These are phyloP conservation scores for Neodon shergylaensis DNA, from an alignment of 2,113 vertebrate genomes.

Conservation along the genomic window DNA sequence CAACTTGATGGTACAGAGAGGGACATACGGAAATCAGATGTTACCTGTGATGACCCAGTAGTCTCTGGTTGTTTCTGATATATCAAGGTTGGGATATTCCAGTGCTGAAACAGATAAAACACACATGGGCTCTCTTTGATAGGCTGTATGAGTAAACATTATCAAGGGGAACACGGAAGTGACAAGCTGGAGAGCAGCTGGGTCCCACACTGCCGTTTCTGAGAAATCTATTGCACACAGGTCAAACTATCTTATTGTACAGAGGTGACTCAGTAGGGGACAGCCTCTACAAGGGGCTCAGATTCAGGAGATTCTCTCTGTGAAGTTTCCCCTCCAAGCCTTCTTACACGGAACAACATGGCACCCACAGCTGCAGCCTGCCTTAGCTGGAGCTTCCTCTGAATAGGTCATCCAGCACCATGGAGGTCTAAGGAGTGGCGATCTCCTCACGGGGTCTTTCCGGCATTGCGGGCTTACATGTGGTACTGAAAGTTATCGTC, in stretches of 20 bases:
- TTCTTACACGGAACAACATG: background rate
- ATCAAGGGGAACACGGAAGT: constrained; percentile 5
- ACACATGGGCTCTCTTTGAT: background rate
- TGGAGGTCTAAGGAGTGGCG: background rate
- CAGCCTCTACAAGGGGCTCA: background rate
- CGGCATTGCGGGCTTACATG: constrained; percentile 3
- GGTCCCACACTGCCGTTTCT: constrained; percentile 8
- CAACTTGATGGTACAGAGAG: background rate
- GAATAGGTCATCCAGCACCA: background rate
- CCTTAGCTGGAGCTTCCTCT: background rate
- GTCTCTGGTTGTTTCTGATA: constrained; percentile 93
- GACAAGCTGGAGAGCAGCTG: background rate
- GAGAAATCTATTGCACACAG: background rate
- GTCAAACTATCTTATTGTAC: background rate
- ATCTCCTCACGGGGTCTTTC: constrained; percentile 7
- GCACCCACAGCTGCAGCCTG: rapidly evolving
- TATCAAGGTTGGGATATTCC: constrained; percentile 98
- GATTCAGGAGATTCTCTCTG: constrained; percentile 17
- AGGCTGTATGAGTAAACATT: background rate
- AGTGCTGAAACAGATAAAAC: constrained; percentile 88
- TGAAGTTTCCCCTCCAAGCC: background rate
- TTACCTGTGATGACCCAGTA: constrained; percentile 99
- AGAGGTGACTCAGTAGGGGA: background rate
- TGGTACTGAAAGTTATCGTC: background rate
- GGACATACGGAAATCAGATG: constrained; percentile 5